Conservation (phyloP, 2,113 vertebrate species). For the Sus scrofa region DNA sequence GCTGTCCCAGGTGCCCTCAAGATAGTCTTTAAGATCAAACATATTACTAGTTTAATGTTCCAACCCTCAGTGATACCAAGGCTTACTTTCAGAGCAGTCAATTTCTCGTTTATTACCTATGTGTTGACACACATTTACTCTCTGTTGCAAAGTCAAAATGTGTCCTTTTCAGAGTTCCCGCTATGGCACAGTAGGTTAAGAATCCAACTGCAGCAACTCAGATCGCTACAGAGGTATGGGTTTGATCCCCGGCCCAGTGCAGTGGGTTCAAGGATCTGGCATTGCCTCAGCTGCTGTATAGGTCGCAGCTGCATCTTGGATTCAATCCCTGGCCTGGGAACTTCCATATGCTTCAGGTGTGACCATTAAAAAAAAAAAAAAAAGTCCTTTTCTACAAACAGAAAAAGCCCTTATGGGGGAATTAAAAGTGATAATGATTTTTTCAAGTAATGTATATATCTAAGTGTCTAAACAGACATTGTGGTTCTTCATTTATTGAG, state of each 20-base stretch:
- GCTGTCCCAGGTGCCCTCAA: not conserved
- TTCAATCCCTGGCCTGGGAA: no score
- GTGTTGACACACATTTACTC: not conserved
- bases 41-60: not conserved
- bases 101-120: not conserved
- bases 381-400: not conserved
- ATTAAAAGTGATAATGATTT: not conserved
- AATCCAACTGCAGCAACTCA: no score
- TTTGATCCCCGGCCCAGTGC: no score
- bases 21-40: conserved; percentile 22
- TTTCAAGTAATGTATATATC: not conserved
- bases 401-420: not conserved
- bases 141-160: not conserved
- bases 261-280: no score
- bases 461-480: not conserved
- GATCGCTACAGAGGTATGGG: no score
- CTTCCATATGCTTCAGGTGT: no score
- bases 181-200: no score
- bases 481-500: not conserved
- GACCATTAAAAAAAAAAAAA: no score
- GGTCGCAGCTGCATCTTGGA: no score
- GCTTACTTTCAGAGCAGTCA: not conserved
- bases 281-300: no score
- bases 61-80: not conserved
- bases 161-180: not conserved